phyloP scores from a whole-genome alignment of 2,888 invertebrate genomes.

The Callimorpha dominula region DNA sequence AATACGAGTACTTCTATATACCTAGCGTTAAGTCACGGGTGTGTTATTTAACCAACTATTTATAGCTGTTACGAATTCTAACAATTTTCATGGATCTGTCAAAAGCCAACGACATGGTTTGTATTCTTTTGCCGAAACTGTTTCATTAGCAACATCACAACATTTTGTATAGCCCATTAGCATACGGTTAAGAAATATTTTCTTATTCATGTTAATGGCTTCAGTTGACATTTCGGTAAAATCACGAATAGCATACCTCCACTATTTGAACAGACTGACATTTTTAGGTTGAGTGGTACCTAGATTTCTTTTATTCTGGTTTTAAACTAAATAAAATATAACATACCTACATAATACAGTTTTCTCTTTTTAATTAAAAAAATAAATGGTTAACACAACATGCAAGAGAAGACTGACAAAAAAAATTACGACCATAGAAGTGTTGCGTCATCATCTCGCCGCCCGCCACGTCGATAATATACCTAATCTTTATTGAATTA shows the following conservation, averaged over 20 bases:
- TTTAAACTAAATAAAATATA: not conserved
- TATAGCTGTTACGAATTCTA: slow-evolving; percentile 48
- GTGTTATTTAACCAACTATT: slow-evolving; percentile 47
- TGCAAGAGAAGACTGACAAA: not conserved
- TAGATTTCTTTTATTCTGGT: not conserved
- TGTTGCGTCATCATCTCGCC: not conserved
- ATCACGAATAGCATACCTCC: slow-evolving; percentile 12
- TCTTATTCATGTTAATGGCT: slow-evolving; percentile 59
- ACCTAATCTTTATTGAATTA: too few relatives aligned
- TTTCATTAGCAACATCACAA: slow-evolving; percentile 72
- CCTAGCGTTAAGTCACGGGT: not conserved
- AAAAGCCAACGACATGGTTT: slow-evolving; percentile 62
- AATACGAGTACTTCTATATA: not conserved
- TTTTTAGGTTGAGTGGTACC: not conserved
- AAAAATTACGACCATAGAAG: not conserved
- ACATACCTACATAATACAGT: not conserved
- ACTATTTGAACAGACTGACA: not conserved
- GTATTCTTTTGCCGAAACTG: slow-evolving; percentile 65
- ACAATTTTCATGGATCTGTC: slow-evolving; percentile 72
- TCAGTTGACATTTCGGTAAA: slow-evolving; percentile 30
- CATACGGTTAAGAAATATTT: slow-evolving; percentile 66
- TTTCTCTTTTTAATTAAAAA: not conserved
- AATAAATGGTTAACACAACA: not conserved
- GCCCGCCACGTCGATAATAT: too few relatives aligned
- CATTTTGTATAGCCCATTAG: slow-evolving; percentile 66